phyloP scores from a whole-genome alignment of 23 tunicate species.

The Aplidium turbinatum region DNA sequence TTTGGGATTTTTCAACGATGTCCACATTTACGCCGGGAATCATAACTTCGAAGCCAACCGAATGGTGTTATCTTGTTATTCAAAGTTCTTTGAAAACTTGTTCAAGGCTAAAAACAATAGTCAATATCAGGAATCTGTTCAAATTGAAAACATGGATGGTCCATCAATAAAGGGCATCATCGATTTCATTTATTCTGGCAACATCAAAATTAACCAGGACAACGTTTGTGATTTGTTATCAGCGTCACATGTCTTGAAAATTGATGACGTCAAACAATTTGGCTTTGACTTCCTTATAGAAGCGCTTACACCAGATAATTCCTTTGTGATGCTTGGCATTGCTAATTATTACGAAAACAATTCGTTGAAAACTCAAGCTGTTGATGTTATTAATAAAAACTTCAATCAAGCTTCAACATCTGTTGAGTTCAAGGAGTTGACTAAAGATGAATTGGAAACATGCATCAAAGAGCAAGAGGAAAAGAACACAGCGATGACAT shows the following conservation, averaged over 20 bases:
- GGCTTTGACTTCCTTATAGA: constrained; percentile 3
- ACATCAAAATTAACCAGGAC: background rate
- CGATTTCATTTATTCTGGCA: constrained; percentile 20
- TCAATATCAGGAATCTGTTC: background rate
- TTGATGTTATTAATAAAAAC: background rate
- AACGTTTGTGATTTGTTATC: background rate
- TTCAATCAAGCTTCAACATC: background rate
- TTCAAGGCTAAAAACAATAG: constrained; percentile 8
- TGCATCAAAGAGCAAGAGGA: background rate
- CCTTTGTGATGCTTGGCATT: background rate
- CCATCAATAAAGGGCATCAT: constrained; percentile 1
- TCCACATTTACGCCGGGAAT: constrained; percentile 2
- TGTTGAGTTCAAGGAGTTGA: background rate
- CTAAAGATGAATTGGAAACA: background rate
- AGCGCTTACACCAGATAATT: background rate
- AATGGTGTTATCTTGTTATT: constrained; percentile 29
- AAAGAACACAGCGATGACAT: too few relatives aligned
- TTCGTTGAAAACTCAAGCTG: background rate
- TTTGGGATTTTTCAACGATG: constrained; percentile 23
- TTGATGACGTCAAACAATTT: constrained; percentile 12
- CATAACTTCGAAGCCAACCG: constrained; percentile 7
- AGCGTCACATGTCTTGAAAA: background rate
- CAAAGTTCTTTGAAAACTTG: background rate
- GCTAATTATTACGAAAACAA: constrained; percentile 9
- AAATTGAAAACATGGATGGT: background rate